A percentile compares a stretch with the other conserved stretches of the same genome.
These are phyloP conservation scores for Manis pentadactyla DNA, from an alignment of 2,797 vertebrate genomes.

Conservation along the genomic window DNA sequence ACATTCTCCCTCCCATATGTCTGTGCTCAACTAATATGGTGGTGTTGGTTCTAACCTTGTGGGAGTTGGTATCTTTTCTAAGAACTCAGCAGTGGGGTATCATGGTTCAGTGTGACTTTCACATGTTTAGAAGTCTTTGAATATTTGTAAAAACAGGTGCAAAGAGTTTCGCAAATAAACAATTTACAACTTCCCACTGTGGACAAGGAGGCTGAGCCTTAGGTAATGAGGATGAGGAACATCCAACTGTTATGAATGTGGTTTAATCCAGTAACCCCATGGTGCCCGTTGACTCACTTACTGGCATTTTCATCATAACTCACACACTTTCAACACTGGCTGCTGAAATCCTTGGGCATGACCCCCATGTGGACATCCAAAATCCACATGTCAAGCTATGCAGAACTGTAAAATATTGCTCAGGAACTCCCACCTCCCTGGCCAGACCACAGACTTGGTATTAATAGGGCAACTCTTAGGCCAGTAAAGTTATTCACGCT, in stretches of 20 bases:
- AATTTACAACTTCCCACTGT: neutral
- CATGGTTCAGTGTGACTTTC: neutral
- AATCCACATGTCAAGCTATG: neutral
- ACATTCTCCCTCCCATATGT: neutral
- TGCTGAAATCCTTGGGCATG: fast-evolving
- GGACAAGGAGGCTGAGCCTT: neutral
- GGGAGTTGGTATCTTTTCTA: neutral
- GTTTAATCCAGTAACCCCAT: neutral
- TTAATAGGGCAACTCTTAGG: neutral
- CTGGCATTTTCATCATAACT: no score
- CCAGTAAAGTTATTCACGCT: neutral
- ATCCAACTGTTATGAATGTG: neutral
- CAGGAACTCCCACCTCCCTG: neutral
- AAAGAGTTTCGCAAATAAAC: neutral
- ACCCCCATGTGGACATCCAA: neutral
- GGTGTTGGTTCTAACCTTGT: no score
- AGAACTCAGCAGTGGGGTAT: neutral
- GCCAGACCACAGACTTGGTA: neutral
- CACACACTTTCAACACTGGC: neutral
- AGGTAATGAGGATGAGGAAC: neutral
- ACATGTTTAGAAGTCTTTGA: neutral
- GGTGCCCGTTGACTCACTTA: fast-evolving
- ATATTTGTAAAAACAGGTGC: neutral
- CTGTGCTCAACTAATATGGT: neutral
- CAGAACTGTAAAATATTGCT: neutral